phyloP scores from a whole-genome alignment of 2,113 vertebrate species.

The Cichladusa arquata region DNA sequence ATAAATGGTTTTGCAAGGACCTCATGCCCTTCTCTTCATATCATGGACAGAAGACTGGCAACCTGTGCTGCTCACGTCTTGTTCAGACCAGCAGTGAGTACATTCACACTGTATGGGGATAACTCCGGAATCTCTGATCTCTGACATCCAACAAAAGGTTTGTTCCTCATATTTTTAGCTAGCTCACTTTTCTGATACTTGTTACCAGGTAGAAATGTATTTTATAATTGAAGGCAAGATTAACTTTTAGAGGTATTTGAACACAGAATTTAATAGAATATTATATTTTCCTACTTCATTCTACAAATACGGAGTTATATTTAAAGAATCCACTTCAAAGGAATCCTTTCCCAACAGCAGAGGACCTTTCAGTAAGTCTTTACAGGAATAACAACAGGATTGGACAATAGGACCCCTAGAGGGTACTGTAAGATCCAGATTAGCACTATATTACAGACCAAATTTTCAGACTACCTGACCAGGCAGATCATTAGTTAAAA shows the following conservation, averaged over 20 bases:
- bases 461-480: not conserved
- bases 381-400: not conserved
- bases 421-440: not conserved
- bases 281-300: not conserved
- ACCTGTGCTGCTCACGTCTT: not conserved
- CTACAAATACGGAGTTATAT: not conserved
- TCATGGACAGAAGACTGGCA: not conserved
- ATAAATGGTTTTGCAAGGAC: not conserved
- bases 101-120: not conserved
- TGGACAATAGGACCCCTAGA: not conserved
- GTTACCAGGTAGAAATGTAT: not conserved
- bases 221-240: not conserved
- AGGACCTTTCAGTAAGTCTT: not conserved
- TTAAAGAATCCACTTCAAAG: not conserved
- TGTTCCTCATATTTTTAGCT: not conserved
- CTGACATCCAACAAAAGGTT: not conserved
- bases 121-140: not conserved
- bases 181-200: not conserved
- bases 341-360: not conserved
- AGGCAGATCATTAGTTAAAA: not conserved
- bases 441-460: not conserved
- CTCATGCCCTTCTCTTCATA: not conserved
- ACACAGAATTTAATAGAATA: not conserved
- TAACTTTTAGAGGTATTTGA: not conserved
- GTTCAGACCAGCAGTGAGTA: not conserved